Base-by-base conservation (phyloP, 2,888 invertebrate species). In the Napeogenes sylphis region DNA sequence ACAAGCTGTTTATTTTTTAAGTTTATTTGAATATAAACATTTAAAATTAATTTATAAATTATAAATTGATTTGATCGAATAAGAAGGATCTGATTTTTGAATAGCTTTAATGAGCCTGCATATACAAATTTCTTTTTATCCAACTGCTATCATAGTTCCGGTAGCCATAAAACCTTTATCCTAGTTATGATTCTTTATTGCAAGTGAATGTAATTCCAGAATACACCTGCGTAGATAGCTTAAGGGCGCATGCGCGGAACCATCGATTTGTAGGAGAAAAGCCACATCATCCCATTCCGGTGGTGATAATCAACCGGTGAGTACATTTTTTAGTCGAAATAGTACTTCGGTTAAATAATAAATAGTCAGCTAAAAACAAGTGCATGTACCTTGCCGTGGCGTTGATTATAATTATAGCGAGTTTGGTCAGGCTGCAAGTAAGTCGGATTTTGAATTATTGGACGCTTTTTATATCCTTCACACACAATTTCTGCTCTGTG, bases 361-460 rank as follows among this genome's bases (percentile, higher is more conserved):
- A 68, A 66, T 62, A 74, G 71, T 72, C 63, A 71, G 69, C 68
- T 66, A 71, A 75, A 78, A 81, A 70, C 78, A 78, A 75, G 82
- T 85, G 85, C 82, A 90, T 90, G 90, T 90, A 90, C 85, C 83
- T 90, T 71, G 90, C 90, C 62, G 89, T 90, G 83, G 89, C 90
- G 74, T 74, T 90, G 71, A 89, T 90, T 71, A 87, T 90, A 69
- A 85, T 90, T 61, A 81, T 90, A 70, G 90, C 90, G 67, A 90
- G 90, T 81, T 83, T 90, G 80, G 84, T 90, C 79, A 83, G 85
- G 74, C 75, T 89, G 72, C 86, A 88, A 79, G 90, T 90, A 87
- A 88, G 89, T 88, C 70, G 56, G 62, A 65, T 65, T 70, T 66
- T 60, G 58, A 59, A 62, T 64, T 67, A 57, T 55, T 66, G 67